Evolutionary conservation across 2,113 vertebrate genomes (phyloP), one percentile per base, ranked within the genome.

Genomic region (Orthonyx spaldingii): DNA sequence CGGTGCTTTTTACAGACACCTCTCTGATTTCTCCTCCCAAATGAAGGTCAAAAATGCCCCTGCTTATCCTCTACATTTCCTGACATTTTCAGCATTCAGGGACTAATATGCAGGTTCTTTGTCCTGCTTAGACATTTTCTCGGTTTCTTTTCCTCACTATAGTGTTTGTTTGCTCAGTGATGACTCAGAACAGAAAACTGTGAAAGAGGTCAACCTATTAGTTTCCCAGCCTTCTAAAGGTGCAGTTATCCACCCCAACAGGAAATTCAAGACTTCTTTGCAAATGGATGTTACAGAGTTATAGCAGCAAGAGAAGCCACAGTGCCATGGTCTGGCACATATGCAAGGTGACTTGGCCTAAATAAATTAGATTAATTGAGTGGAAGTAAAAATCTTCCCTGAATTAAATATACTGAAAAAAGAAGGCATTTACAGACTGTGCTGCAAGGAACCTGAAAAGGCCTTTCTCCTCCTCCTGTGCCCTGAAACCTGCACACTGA

Each of bases 161-260:
- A 55, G 37, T 57, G n/a, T 72, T 28, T 93, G 55, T 90, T 95
- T 80, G 50, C 56, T 87, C 60, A 68, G 60, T 7, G 18, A 41
- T 96, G 86, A 93, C 32, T 93, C 89, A 94, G 50, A 92, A 83
- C 28, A 77, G 39, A 71, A 32, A 63, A 87, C 55, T 47, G 47
- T 32, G 56, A 59, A 92, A 90, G 60, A 90, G 39, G 44, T 71
- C 91, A 92, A 26, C 13, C 39, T 81, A 20, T 89, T 90, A 32
- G 24, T 70, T 89, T 77, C 83, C 52, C 68, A 28, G 11, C 52
- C 60, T 79, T 42, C 35, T 22, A 82, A 82, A 78, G 60, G 64
- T 92, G 65, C 87, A 93, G 72, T 92, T 94, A 78, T 30, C 64
- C 60, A 66, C 64, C 33, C 72, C 52, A 84, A 78, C 60, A 96